Percentiles rank a stretch among this genome's conserved stretches.
Conservation (phyloP, 1,140 invertebrate species). For the Centruroides sculpturatus region DNA sequence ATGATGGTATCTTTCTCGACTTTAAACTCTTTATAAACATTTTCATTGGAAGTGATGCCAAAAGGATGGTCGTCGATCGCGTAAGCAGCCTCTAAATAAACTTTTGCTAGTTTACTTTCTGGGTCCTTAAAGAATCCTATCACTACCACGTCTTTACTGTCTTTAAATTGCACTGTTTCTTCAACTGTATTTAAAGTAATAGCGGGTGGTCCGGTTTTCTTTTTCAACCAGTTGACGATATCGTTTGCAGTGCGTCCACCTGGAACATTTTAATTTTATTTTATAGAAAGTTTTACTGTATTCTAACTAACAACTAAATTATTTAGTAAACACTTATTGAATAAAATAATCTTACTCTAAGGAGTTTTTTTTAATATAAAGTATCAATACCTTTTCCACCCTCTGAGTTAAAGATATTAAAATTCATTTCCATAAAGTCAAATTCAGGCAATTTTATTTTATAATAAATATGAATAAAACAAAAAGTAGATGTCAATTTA, state of each 20-base stretch:
- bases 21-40: constrained; percentile 57
- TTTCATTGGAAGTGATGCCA: constrained; percentile 61
- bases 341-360: no score
- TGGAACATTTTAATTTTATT: constrained; percentile 20
- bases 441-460: no score
- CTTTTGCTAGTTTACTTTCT: constrained; percentile 59
- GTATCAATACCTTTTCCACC: no score
- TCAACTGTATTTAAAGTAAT: constrained; percentile 52
- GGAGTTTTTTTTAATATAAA: no score
- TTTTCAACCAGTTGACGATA: constrained; percentile 84
- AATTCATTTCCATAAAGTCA: no score
- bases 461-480: no score
- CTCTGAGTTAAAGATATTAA: no score
- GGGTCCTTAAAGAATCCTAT: constrained; percentile 90
- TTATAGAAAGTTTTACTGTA: background rate
- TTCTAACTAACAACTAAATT: background rate
- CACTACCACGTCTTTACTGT: constrained; percentile 60
- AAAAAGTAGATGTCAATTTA: no score
- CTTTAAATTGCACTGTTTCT: constrained; percentile 68
- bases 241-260: constrained; percentile 71
- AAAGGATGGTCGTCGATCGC: constrained; percentile 77
- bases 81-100: constrained; percentile 63
- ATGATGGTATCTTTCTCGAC: constrained; percentile 56
- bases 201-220: constrained; percentile 80
- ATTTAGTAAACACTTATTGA: no score